phyloP scores from a whole-genome alignment of 1,140 invertebrate species.

The Globodera ellingtonae region DNA sequence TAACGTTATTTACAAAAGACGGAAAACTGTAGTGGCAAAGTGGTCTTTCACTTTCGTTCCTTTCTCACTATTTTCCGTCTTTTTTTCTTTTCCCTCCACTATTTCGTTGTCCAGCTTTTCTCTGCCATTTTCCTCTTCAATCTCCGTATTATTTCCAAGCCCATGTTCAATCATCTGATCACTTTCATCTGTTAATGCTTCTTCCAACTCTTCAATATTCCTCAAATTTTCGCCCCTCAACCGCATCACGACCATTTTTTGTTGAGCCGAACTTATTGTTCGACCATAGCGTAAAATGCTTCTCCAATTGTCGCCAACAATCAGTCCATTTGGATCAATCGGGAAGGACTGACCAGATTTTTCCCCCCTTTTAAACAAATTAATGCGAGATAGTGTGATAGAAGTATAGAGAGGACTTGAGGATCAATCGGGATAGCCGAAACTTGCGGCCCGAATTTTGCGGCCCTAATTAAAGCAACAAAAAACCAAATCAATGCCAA shows the following conservation, averaged over 20 bases:
- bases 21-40: conserved; percentile 15
- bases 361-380: neutral
- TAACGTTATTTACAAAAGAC: conserved; percentile 11
- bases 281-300: neutral
- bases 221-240: neutral
- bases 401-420: too few species aligned
- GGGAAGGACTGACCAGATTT: neutral
- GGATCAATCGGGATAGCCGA: too few species aligned
- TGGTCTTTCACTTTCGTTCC: conserved; percentile 16
- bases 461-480: too few species aligned
- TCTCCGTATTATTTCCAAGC: neutral
- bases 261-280: neutral
- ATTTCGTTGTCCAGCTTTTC: neutral
- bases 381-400: neutral
- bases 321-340: neutral
- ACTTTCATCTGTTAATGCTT: neutral
- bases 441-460: too few species aligned
- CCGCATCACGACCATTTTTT: conserved; percentile 3
- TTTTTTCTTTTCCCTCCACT: neutral
- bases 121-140: neutral
- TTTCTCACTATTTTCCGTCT: neutral
- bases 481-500: too few species aligned
- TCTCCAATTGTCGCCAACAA: conserved; percentile 13
- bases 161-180: conserved; percentile 1
- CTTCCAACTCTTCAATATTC: neutral